phyloP scores from a whole-genome alignment of 2,113 vertebrate species.

The Phalacrocorax carbo region DNA sequence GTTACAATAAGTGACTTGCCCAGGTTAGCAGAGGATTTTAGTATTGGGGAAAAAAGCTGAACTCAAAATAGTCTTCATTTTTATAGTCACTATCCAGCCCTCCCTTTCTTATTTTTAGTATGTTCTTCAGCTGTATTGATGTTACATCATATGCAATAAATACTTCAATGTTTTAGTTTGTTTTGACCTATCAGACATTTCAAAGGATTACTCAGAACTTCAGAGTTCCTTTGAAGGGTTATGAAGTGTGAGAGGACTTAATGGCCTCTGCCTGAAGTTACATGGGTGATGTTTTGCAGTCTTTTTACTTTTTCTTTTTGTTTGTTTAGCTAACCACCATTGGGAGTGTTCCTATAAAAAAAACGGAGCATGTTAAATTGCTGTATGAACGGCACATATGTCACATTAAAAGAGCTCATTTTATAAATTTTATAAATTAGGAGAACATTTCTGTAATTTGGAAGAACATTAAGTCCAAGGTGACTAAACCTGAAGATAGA shows the following conservation, averaged over 20 bases:
- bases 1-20: not conserved
- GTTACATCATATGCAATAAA: not conserved
- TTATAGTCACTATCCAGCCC: not conserved
- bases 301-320: not conserved
- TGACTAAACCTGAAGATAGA: not conserved
- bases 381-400: not conserved
- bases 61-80: not conserved
- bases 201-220: not conserved
- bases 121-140: not conserved
- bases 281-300: not conserved
- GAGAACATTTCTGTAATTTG: not conserved
- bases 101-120: not conserved
- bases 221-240: not conserved
- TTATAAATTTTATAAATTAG: not conserved
- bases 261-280: not conserved
- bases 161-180: not conserved
- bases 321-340: fast-evolving
- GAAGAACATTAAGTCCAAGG: not conserved
- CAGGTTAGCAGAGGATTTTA: not conserved
- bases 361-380: not conserved
- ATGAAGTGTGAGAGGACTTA: not conserved
- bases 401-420: not conserved
- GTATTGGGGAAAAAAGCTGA: not conserved
- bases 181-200: not conserved
- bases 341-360: not conserved